Evolutionary conservation across 1,140 invertebrate genomes (phyloP).

Genomic region (Tetramorium parvispinum): DNA sequence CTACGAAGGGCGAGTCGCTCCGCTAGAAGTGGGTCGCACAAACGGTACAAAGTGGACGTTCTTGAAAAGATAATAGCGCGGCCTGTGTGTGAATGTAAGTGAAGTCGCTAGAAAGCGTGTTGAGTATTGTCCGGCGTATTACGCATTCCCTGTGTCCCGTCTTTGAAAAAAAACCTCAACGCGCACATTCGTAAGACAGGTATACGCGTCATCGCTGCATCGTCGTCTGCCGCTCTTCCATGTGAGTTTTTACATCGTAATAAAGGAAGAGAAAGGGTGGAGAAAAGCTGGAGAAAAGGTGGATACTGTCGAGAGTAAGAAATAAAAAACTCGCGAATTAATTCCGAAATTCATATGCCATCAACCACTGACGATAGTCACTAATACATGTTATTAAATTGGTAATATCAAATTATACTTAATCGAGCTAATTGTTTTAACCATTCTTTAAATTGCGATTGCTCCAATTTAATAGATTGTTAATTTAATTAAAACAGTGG

Average conservation of each 20-base stretch:
- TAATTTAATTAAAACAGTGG: too few species aligned
- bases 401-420: too few species aligned
- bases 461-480: too few species aligned
- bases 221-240: slow-evolving; percentile 48
- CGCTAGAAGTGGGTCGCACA: slow-evolving; percentile 7
- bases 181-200: slow-evolving; percentile 55
- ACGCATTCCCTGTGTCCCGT: slow-evolving; percentile 73
- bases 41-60: slow-evolving; percentile 74
- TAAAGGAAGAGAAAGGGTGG: slow-evolving; percentile 28
- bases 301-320: slow-evolving; percentile 53
- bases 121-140: slow-evolving; percentile 73
- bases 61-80: slow-evolving; percentile 74
- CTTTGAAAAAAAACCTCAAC: slow-evolving; percentile 68
- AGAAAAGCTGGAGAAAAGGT: not conserved
- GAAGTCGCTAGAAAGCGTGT: slow-evolving; percentile 73
- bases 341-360: not conserved
- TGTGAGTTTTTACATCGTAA: slow-evolving; percentile 72
- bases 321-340: not conserved
- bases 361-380: too few species aligned
- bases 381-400: too few species aligned
- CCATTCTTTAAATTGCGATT: too few species aligned
- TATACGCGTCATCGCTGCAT: slow-evolving; percentile 51
- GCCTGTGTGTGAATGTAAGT: slow-evolving; percentile 70
- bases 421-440: too few species aligned
- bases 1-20: slow-evolving; percentile 19